Conservation (phyloP, 2,888 invertebrate species). For the Epiperipatus broadwayi region DNA sequence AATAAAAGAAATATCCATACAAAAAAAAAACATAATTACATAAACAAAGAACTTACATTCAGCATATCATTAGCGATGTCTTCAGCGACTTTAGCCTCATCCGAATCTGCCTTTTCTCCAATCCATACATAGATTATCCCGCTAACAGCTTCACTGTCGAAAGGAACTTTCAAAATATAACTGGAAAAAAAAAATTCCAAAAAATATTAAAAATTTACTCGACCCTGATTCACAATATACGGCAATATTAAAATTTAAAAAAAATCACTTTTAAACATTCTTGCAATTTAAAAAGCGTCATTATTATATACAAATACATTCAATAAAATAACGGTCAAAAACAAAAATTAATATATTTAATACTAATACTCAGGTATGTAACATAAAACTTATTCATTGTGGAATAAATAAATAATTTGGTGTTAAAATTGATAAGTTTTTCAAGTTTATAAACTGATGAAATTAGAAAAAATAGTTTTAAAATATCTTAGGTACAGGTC, state of each 20-base stretch:
- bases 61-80: conserved; percentile 86
- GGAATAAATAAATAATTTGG: too few species aligned
- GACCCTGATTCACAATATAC: background rate
- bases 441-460: too few species aligned
- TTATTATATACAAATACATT: background rate
- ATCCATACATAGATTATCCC: conserved; percentile 94
- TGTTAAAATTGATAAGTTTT: too few species aligned
- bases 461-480: too few species aligned
- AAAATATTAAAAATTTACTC: conserved; percentile 1
- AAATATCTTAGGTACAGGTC: too few species aligned
- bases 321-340: background rate
- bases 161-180: conserved; percentile 68
- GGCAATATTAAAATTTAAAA: background rate
- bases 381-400: too few species aligned
- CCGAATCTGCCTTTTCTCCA: conserved; percentile 60
- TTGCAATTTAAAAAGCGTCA: too few species aligned
- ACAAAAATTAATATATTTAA: background rate
- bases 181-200: conserved; percentile 34
- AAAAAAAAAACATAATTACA: conserved; percentile 8
- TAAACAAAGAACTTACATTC: conserved; percentile 39
- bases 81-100: conserved; percentile 64
- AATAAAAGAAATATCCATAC: conserved; percentile 17
- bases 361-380: background rate
- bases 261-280: too few species aligned
- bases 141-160: conserved; percentile 60